phyloP scores from a whole-genome alignment of 2,888 invertebrate species.

The Ormia ochracea region DNA sequence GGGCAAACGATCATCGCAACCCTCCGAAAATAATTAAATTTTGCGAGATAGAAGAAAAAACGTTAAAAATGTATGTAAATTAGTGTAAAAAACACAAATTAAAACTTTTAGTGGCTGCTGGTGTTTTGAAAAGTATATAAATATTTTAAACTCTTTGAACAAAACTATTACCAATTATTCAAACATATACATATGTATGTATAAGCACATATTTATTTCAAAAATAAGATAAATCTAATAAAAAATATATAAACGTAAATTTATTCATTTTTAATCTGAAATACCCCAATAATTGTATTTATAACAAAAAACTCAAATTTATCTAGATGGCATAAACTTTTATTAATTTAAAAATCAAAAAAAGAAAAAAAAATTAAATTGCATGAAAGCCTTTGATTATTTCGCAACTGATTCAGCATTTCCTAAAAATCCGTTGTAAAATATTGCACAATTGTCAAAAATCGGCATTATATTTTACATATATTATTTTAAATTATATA shows the following conservation, averaged over 20 bases:
- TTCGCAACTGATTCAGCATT: not conserved
- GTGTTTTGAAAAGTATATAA: constrained; percentile 30
- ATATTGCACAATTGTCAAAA: not conserved
- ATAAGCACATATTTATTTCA: not conserved
- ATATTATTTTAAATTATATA: not conserved
- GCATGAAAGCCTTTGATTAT: constrained; percentile 56
- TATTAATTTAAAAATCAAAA: constrained; percentile 2
- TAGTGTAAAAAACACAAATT: constrained; percentile 8
- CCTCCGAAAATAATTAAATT: constrained; percentile 53
- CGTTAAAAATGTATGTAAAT: not conserved
- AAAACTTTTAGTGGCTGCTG: constrained; percentile 42
- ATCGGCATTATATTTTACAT: not conserved
- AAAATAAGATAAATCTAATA: not conserved
- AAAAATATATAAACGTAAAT: not conserved
- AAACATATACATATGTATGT: not conserved
- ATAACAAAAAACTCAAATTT: not conserved
- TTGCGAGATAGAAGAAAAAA: not conserved
- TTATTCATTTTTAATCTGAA: not conserved
- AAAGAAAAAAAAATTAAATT: constrained; percentile 28
- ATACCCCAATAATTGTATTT: not conserved
- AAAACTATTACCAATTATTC: not conserved
- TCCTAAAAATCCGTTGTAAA: constrained; percentile 11
- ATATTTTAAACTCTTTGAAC: not conserved
- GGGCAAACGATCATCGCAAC: constrained; percentile 73
- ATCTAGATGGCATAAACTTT: not conserved